Base-by-base conservation (phyloP, 2,888 invertebrate species). In the Cosmia pyralina region DNA sequence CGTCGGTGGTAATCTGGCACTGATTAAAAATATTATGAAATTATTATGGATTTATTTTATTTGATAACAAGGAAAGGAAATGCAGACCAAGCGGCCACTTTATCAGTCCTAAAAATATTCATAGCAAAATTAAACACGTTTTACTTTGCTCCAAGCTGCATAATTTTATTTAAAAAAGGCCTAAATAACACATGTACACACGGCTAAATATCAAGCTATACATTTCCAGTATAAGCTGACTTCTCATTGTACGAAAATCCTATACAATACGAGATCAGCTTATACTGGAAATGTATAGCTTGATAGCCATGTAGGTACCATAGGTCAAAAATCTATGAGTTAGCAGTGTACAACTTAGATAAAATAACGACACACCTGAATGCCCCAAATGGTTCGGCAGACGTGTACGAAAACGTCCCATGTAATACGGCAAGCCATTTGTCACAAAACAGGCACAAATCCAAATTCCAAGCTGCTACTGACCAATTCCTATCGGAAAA, bases 1-100 rank as follows among this genome's bases (percentile, higher is more conserved):
- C 5, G 88, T 87, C 77, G 91, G 92, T 2, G 83, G 82, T 53
- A 91, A 69, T 79, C 94, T 94, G 91, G 89, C 93, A 93, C 91
- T 92, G 81, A 68, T 72, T 1, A 46, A 65, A 60, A 19, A 71
- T 57, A 38, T 13, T 50, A 58, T 68, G 1, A 53, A 22, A 66
- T 57, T 4, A 34, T 19, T 1, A 4, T 19, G 46, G 2, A n/a
- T 28, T 46, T 4, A 7, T 46, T 28, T n/a, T 15, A 50, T 15
- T 64, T 34, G n/a, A n/a, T 34, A 50, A 10, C 15, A 63, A 46
- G 19, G 13, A 63, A 15, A n/a, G 34, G 17, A 28, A 46, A 44
- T n/a, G 11, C 15, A 2, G 28, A 7, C 22, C 19, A 22, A 44
- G 11, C 0, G 1, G 4, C 11, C 13, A 19, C 7, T 46, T 48